These are phyloP conservation scores for Muscicapa adusta DNA, from an alignment of 2,113 vertebrate species.

Conservation along the genomic window DNA sequence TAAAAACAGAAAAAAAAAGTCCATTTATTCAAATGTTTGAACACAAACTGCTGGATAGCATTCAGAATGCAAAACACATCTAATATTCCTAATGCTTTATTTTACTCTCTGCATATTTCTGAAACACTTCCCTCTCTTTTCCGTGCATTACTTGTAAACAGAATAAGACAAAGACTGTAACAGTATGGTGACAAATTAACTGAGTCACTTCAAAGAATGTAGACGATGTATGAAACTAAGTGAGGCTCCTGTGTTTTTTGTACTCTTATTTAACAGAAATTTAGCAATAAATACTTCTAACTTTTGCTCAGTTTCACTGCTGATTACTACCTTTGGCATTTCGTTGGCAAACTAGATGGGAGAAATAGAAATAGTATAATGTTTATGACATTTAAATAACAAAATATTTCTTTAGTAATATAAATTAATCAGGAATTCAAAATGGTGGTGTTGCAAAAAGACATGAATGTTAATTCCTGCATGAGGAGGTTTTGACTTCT, in stretches of 20 bases:
- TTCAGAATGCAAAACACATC: not conserved
- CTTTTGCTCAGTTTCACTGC: not conserved
- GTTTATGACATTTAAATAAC: not conserved
- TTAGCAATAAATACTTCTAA: not conserved
- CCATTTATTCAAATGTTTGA: not conserved
- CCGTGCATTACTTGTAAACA: not conserved
- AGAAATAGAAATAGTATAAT: not conserved
- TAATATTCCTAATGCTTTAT: not conserved
- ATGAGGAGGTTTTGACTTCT: not conserved
- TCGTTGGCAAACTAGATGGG: not conserved
- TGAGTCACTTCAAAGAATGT: not conserved
- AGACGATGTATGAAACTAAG: not conserved
- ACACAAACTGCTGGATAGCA: not conserved
- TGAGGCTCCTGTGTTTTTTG: not conserved
- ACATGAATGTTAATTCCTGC: not conserved
- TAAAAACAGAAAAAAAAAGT: conserved; percentile 44
- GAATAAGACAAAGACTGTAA: not conserved
- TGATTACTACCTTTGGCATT: not conserved
- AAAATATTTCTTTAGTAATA: not conserved
- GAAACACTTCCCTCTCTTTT: not conserved
- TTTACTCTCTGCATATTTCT: not conserved
- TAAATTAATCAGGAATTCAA: not conserved
- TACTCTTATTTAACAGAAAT: not conserved
- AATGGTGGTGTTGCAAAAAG: not conserved
- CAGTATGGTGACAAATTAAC: not conserved